phyloP scores from a whole-genome alignment of 2,888 invertebrate species.

The Anticlea derivata region DNA sequence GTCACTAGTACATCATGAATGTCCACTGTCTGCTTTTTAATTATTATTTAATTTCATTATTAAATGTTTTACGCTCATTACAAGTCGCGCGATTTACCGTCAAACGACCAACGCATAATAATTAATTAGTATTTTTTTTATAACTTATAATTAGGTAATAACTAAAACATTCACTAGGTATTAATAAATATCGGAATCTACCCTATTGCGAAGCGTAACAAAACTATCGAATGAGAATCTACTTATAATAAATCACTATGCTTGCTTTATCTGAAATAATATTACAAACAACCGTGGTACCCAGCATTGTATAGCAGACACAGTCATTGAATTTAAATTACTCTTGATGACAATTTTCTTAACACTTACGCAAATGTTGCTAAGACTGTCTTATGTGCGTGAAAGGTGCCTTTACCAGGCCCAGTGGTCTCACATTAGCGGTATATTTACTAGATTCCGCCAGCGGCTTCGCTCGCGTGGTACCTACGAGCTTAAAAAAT shows the following conservation, averaged over 20 bases:
- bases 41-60: conserved; percentile 50
- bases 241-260: conserved; percentile 71
- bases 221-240: conserved; percentile 72
- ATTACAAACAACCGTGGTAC: conserved; percentile 52
- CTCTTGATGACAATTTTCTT: too few relatives aligned
- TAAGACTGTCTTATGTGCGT: too few relatives aligned
- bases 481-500: too few relatives aligned
- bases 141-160: conserved; percentile 51
- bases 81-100: conserved; percentile 50
- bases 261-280: conserved; percentile 53
- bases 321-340: conserved; percentile 2
- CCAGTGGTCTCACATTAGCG: too few relatives aligned
- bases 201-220: conserved; percentile 71
- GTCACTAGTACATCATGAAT: conserved; percentile 48
- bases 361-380: too few relatives aligned
- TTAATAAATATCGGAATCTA: conserved; percentile 62
- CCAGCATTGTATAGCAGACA: conserved; percentile 19
- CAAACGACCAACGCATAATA: conserved; percentile 39
- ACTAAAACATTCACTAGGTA: conserved; percentile 62
- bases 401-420: too few relatives aligned
- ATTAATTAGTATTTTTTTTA: conserved; percentile 47
- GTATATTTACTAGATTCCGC: too few relatives aligned
- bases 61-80: conserved; percentile 62
- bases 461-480: too few relatives aligned
- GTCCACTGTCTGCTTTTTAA: conserved; percentile 55